These are phyloP conservation scores for Pocota personata DNA, from an alignment of 2,888 invertebrate genomes.

Conservation along the genomic window DNA sequence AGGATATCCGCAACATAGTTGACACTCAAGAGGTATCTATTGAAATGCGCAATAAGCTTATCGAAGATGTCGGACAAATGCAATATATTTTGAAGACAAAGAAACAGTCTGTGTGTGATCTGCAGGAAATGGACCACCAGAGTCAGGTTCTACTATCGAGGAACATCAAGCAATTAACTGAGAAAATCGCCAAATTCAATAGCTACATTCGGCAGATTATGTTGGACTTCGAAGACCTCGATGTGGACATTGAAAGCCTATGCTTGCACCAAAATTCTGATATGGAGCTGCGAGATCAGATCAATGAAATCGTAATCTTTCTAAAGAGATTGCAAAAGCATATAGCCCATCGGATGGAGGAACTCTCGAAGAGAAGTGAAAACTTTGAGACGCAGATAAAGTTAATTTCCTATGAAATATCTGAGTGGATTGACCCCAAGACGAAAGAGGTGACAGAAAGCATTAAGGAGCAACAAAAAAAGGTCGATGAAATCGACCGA, in stretches of 20 bases:
- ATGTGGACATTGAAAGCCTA: slow-evolving; percentile 41
- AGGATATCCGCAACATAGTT: slow-evolving; percentile 69
- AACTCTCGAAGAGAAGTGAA: slow-evolving; percentile 18
- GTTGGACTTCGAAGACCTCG: slow-evolving; percentile 40
- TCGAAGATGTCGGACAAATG: slow-evolving; percentile 75
- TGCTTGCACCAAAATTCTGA: slow-evolving; percentile 59
- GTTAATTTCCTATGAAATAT: slow-evolving; percentile 45
- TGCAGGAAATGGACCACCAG: slow-evolving; percentile 76
- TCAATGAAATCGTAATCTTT: background rate
- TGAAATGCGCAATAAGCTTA: slow-evolving; percentile 76
- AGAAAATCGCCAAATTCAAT: slow-evolving; percentile 73
- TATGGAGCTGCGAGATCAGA: slow-evolving; percentile 25
- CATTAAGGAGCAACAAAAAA: slow-evolving; percentile 12
- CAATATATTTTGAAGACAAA: slow-evolving; percentile 76
- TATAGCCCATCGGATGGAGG: slow-evolving; percentile 11
- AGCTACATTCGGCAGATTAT: slow-evolving; percentile 40
- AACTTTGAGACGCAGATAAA: slow-evolving; percentile 34
- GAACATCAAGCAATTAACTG: slow-evolving; percentile 77
- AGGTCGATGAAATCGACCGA: slow-evolving; percentile 35
- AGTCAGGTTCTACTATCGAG: slow-evolving; percentile 78
- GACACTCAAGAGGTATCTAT: slow-evolving; percentile 72
- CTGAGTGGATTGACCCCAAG: slow-evolving; percentile 54
- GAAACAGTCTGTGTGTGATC: slow-evolving; percentile 75
- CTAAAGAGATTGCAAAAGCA: slow-evolving; percentile 36
- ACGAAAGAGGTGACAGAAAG: slow-evolving; percentile 14